Percentiles rank a stretch among this genome's conserved stretches.
phyloP scores from a whole-genome alignment of 1,140 invertebrate genomes.

The Drosophila pseudoobscura region DNA sequence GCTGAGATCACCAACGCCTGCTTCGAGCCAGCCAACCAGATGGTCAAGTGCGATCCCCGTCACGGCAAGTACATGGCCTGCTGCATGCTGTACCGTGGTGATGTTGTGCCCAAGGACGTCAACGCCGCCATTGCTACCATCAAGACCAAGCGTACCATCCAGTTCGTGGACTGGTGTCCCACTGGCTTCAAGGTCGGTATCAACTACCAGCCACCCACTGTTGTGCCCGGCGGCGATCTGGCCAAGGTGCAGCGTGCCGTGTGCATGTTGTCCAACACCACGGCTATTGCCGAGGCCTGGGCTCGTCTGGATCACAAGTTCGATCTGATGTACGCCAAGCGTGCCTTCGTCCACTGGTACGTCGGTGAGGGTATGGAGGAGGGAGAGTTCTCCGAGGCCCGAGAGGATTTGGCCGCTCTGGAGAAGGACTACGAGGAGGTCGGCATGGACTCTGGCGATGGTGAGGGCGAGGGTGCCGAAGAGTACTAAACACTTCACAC shows the following conservation, averaged over 20 bases:
- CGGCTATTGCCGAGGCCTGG: constrained; percentile 92
- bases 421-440: constrained; percentile 94
- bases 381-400: constrained; percentile 93
- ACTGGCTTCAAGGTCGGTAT: constrained; percentile 94
- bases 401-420: constrained; percentile 92
- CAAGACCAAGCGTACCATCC: constrained; percentile 92
- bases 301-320: constrained; percentile 92
- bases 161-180: constrained; percentile 96
- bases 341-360: constrained; percentile 94
- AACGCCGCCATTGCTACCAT: constrained; percentile 93
- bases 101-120: constrained; percentile 91
- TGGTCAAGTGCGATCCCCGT: constrained; percentile 96
- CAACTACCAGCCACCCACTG: constrained; percentile 92
- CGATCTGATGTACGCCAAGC: constrained; percentile 92
- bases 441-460: constrained; percentile 89
- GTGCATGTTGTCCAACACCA: constrained; percentile 92
- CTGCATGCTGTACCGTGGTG: constrained; percentile 91
- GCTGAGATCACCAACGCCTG: constrained; percentile 95
- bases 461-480: constrained; percentile 88
- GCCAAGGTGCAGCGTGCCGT: constrained; percentile 89
- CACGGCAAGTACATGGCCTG: constrained; percentile 96
- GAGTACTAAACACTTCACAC: constrained; percentile 85
- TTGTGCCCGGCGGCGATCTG: constrained; percentile 92
- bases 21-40: constrained; percentile 95
- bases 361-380: constrained; percentile 94